Evolutionary conservation across 2,888 invertebrate genomes (phyloP).

Genomic region (Tipula helvola): DNA sequence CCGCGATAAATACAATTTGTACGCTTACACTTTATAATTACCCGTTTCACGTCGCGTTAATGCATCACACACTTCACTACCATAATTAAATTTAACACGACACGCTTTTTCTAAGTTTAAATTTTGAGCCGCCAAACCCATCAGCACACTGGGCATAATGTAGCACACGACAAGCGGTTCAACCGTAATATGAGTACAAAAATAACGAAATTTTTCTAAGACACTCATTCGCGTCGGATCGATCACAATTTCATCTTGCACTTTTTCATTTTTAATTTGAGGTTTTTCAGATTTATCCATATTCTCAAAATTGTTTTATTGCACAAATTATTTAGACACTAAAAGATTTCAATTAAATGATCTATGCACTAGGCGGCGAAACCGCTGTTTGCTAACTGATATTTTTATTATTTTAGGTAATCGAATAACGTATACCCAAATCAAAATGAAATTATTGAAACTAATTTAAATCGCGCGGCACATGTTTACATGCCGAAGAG

Average conservation of each 20-base stretch:
- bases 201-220: constrained; percentile 36
- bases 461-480: not conserved
- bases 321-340: not conserved
- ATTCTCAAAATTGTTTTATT: not conserved
- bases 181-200: constrained; percentile 47
- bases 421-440: not conserved
- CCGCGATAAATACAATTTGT: not conserved
- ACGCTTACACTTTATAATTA: constrained; percentile 30
- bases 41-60: constrained; percentile 60
- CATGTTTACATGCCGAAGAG: not conserved
- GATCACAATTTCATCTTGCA: not conserved
- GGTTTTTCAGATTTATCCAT: not conserved
- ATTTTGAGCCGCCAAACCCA: constrained; percentile 70
- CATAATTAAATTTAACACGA: constrained; percentile 63
- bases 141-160: constrained; percentile 50
- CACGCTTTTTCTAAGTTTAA: constrained; percentile 78
- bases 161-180: constrained; percentile 52
- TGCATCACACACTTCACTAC: constrained; percentile 62
- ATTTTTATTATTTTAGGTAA: not conserved
- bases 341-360: not conserved
- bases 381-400: not conserved
- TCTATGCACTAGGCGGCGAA: not conserved
- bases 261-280: not conserved
- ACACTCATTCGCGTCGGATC: constrained; percentile 16
- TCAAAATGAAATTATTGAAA: not conserved